Percentiles rank a stretch among this genome's conserved stretches.
Evolutionary conservation across 1,140 invertebrate species (phyloP).

Genomic region (Carcinoscorpius rotundicauda): DNA sequence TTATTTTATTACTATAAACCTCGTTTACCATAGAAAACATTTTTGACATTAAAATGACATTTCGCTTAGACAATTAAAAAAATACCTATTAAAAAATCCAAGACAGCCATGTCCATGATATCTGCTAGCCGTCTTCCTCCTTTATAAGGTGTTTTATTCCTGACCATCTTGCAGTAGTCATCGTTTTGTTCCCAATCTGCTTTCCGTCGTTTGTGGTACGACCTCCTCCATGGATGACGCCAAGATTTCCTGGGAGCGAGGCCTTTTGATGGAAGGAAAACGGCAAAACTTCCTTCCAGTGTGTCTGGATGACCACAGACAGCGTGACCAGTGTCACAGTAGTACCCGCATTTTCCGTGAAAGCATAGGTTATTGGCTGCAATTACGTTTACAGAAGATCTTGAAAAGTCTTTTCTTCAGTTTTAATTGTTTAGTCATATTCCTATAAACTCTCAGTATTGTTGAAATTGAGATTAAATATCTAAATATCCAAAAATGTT

Average conservation of each 20-base stretch:
- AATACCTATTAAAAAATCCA: constrained; percentile 75
- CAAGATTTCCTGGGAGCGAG: constrained; percentile 65
- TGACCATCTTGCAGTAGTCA: constrained; percentile 75
- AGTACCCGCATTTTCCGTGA: constrained; percentile 75
- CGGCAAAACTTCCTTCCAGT: constrained; percentile 89
- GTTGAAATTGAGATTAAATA: too few relatives aligned
- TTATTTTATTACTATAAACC: too few relatives aligned
- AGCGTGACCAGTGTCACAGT: constrained; percentile 95
- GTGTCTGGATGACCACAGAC: constrained; percentile 91
- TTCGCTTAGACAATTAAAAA: too few relatives aligned
- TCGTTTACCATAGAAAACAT: too few relatives aligned
- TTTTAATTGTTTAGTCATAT: too few relatives aligned
- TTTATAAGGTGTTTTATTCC: constrained; percentile 77
- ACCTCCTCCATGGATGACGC: constrained; percentile 33
- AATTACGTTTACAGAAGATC: constrained; percentile 1
- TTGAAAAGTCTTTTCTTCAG: too few relatives aligned
- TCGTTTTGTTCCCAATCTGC: constrained; percentile 91
- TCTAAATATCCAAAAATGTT: too few relatives aligned
- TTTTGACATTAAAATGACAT: too few relatives aligned
- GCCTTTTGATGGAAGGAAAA: constrained; percentile 74
- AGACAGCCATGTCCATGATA: constrained; percentile 81
- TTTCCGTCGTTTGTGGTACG: constrained; percentile 90
- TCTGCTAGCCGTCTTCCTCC: constrained; percentile 77
- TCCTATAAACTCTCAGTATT: too few relatives aligned
- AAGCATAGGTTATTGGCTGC: constrained; percentile 42